Evolutionary conservation across 1,140 invertebrate species (phyloP), one percentile per base, ranked within the genome.

Genomic region (Panagrolaimus sp.): DNA sequence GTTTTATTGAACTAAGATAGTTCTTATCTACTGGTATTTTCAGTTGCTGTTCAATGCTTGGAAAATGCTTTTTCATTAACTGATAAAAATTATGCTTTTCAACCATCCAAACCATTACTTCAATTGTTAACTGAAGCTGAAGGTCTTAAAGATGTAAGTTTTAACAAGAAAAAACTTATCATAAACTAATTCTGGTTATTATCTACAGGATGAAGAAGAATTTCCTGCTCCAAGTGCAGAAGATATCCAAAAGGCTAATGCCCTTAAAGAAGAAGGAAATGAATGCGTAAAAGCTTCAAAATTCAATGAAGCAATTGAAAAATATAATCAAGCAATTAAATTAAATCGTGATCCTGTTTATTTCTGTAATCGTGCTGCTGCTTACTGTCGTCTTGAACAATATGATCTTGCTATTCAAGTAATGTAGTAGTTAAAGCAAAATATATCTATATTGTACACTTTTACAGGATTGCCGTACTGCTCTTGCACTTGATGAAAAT

Each of bases 401-500:
- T 79, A 75, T 62, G 78, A 80, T 68, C 67, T 80, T 27, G 91
- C 93, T 9, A 89, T 97, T 63, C 88, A 89, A 71, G 31, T 38
- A 4, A n/a, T 38, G 31, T 38, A 7, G 2, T 38, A 38, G 7
- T 38, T 38, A 38, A 38, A 38, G 31, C 31, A 38, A 38, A 4
- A 38, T 38, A 4, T 2, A 2, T 38, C 2, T 38, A 38, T 38
- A 7, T 38, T 38, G 31, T 38, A 38, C n/a, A n/a, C n/a, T n/a
- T 4, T 38, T 38, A 4, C 7, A 38, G 31, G 95, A 98, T 83
- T 96, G 92, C 83, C 88, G 90, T 74, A 88, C 88, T 63, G 93
- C 95, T 8, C 85, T 97, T 47, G 86, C 88, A 46, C 88, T 97
- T 72, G 92, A 97, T 84, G 89, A 90, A 0, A 88, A 88, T 44